phyloP scores from a whole-genome alignment of 1,140 invertebrate species.

The Vanessa atalanta region DNA sequence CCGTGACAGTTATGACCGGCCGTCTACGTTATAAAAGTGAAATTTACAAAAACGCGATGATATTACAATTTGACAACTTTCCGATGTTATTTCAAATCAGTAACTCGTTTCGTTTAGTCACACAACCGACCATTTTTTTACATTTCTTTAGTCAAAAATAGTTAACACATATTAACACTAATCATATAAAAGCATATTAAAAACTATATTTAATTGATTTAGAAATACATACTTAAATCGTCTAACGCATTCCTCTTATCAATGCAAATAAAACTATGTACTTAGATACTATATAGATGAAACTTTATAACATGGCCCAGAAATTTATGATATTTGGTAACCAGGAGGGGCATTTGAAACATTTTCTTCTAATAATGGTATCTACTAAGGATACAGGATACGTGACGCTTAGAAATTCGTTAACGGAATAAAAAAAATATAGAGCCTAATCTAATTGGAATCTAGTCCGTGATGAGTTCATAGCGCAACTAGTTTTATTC shows the following conservation, averaged over 20 bases:
- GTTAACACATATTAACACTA: background rate
- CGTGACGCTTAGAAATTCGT: background rate
- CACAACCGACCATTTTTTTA: too few species aligned
- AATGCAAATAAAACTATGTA: too few species aligned
- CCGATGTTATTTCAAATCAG: constrained; percentile 6
- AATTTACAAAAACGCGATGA: constrained; percentile 18
- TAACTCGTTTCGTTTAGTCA: too few species aligned
- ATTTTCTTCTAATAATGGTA: too few species aligned
- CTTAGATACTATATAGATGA: too few species aligned
- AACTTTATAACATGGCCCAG: too few species aligned
- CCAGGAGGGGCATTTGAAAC: too few species aligned
- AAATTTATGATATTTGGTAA: too few species aligned
- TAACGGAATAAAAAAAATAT: constrained; percentile 13
- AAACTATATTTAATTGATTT: background rate
- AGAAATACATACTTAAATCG: too few species aligned
- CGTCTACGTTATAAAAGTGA: constrained; percentile 27
- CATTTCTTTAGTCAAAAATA: too few species aligned
- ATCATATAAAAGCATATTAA: background rate
- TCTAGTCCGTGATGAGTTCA: constrained; percentile 45
- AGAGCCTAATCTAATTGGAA: constrained; percentile 36
- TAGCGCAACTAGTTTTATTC: constrained; percentile 74
- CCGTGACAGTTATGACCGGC: constrained; percentile 23
- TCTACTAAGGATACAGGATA: too few species aligned
- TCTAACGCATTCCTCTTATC: too few species aligned
- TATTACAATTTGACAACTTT: constrained; percentile 24